Conservation (phyloP, 2,888 invertebrate species). For the Cataglyphis rosenhaueri region DNA sequence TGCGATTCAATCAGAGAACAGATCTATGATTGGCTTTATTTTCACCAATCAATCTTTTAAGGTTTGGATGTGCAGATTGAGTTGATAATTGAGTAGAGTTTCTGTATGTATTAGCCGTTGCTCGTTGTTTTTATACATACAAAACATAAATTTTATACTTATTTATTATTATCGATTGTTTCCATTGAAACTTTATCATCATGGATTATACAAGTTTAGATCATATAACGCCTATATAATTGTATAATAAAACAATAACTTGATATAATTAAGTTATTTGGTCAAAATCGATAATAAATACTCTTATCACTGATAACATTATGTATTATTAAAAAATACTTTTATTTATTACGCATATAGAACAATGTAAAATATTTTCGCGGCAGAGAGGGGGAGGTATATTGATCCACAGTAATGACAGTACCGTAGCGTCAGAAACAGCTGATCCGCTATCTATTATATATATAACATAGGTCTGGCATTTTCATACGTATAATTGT, state of each 20-base stretch:
- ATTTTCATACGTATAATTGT: neutral
- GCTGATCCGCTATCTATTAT: neutral
- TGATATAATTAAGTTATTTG: neutral
- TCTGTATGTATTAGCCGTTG: neutral
- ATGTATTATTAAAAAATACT: neutral
- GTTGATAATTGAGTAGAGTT: conserved; percentile 22
- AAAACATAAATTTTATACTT: neutral
- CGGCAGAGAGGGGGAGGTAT: neutral
- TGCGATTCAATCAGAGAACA: neutral
- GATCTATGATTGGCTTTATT: conserved; percentile 19
- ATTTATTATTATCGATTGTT: conserved; percentile 15
- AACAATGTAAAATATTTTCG: conserved; percentile 30
- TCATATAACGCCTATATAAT: neutral
- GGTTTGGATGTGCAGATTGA: neutral
- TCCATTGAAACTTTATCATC: neutral
- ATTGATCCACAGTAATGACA: conserved; percentile 34
- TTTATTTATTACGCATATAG: neutral
- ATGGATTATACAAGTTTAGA: neutral
- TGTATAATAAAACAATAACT: neutral
- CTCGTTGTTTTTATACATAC: neutral
- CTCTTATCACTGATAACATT: neutral
- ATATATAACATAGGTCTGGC: neutral
- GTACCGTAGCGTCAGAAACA: conserved; percentile 14
- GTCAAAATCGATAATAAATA: neutral
- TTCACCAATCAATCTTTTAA: conserved; percentile 19